Conservation (phyloP, 2,888 invertebrate genomes). For the Caenorhabditis doughertyi region DNA sequence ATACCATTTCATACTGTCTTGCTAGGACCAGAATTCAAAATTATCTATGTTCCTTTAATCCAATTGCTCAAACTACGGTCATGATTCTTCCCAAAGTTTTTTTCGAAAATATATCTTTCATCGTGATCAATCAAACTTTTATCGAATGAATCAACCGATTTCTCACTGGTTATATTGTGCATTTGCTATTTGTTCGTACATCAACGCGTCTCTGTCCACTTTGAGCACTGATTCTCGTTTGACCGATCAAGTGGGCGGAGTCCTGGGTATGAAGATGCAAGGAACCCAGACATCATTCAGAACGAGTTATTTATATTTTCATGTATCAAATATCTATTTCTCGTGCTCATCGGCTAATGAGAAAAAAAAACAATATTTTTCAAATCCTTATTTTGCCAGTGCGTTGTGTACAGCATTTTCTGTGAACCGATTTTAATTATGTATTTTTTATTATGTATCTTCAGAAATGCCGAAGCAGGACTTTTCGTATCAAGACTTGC, state of each 20-base stretch:
- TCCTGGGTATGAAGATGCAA: neutral
- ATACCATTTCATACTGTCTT: too few relatives aligned
- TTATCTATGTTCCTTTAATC: too few relatives aligned
- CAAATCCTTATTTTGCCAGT: neutral
- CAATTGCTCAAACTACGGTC: too few relatives aligned
- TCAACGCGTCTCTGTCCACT: neutral
- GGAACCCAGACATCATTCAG: neutral
- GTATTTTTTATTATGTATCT: neutral
- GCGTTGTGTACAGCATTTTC: too few relatives aligned
- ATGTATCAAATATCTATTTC: neutral
- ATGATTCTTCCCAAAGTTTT: too few relatives aligned
- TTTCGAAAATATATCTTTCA: too few relatives aligned
- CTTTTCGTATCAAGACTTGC: conserved; percentile 38
- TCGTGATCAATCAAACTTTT: neutral
- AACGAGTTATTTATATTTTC: neutral
- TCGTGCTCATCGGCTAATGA: conserved; percentile 5
- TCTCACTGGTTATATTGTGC: neutral
- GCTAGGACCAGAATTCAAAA: too few relatives aligned
- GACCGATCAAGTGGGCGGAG: conserved; percentile 52
- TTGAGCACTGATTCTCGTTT: conserved; percentile 13
- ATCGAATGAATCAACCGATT: neutral
- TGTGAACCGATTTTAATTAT: neutral
- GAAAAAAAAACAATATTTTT: neutral
- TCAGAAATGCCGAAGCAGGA: conserved; percentile 60
- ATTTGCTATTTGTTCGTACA: neutral